Evolutionary conservation across 1,140 invertebrate species (phyloP), one percentile per base, ranked within the genome.

Genomic region (Hypsibius dujardini): DNA sequence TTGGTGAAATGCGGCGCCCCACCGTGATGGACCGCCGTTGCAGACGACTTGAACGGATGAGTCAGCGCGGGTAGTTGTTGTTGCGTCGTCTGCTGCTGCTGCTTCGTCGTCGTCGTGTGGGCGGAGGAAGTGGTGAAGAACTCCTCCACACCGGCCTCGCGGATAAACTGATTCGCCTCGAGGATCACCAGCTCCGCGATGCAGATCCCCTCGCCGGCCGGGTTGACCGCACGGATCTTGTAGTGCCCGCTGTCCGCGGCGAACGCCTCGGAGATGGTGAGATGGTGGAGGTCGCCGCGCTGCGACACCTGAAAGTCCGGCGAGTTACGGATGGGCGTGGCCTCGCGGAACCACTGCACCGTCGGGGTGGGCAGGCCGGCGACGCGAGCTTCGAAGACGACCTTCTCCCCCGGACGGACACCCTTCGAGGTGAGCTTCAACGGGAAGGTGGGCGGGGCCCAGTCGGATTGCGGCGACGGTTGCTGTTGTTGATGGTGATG

Each of bases 331-430:
- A 96, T 84, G 77, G 88, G 85, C 74, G 88, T 85, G 50, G 88
- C 89, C 79, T 96, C 93, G 75, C 88, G 86, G 75, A 86, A 88
- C 93, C 93, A 97, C 76, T 85, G 86, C 2, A 95, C 83, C 77
- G 87, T 85, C 15, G 87, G 86, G 73, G 84, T 81, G 1, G 87
- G 85, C 67, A 81, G 79, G 40, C 87, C 87, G 75, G 86, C 86
- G 79, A 88, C 90, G 73, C 85, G 78, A 73, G 86, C 87, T 75
- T 82, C 81, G 74, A 90, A 79, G n/a, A 82, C 79, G 73, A 88
- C 77, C 15, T 84, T 81, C 70, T 85, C 81, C 14, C 83, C 83
- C 3, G 76, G 75, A 70, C 74, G 74, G 12, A 79, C 79, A 3
- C 62, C 62, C 72, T 80, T 79, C 47, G 76, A 75, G 74, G 79